phyloP scores from a whole-genome alignment of 2,888 invertebrate genomes.

The Metellina segmentata region DNA sequence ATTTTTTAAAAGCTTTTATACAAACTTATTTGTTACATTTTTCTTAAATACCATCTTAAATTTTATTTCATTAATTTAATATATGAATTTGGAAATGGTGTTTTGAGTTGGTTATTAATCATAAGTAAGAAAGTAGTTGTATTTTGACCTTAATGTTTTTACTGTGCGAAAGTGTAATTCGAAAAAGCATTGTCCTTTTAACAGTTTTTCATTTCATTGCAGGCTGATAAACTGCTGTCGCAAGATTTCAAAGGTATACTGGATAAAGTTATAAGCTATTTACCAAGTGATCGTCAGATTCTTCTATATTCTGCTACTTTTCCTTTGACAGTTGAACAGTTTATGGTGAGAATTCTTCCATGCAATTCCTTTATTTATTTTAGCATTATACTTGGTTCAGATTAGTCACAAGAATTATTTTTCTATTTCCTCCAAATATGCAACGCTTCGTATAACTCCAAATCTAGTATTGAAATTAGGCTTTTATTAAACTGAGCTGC shows the following conservation, averaged over 20 bases:
- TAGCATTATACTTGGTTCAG: background rate
- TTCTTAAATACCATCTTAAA: background rate
- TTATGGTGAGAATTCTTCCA: slow-evolving; percentile 86
- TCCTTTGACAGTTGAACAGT: slow-evolving; percentile 98
- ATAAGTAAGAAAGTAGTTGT: background rate
- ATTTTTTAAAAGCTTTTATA: too few relatives aligned
- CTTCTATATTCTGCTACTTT: slow-evolving; percentile 99
- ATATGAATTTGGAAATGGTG: too few relatives aligned
- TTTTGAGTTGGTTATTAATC: too few relatives aligned
- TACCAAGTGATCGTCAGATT: slow-evolving; percentile 98
- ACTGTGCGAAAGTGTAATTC: background rate
- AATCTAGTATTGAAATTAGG: too few relatives aligned
- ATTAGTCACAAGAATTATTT: too few relatives aligned
- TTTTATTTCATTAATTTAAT: background rate
- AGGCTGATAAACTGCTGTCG: slow-evolving; percentile 97
- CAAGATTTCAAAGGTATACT: slow-evolving; percentile 99
- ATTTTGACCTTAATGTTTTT: too few relatives aligned
- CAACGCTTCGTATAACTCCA: too few relatives aligned
- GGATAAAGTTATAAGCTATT: slow-evolving; percentile 95
- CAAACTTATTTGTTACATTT: background rate
- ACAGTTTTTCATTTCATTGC: slow-evolving; percentile 48
- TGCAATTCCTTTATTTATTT: slow-evolving; percentile 12
- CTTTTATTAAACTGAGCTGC: too few relatives aligned
- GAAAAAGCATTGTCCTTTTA: background rate
- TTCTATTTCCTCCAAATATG: background rate